Evolutionary conservation across 2,888 invertebrate genomes (phyloP).

Genomic region (Dione juno): DNA sequence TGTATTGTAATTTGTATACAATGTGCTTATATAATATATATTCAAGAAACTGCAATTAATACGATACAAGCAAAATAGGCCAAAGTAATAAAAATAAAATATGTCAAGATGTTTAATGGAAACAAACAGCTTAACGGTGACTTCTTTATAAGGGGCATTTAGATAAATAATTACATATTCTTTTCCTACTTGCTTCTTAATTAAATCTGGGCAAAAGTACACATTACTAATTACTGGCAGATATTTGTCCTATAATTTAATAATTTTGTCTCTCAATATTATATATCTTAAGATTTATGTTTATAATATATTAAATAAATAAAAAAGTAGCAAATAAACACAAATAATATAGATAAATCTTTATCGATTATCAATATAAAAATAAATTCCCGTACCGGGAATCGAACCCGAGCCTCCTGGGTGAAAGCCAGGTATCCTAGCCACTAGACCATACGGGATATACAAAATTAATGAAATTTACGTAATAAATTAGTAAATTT

Average conservation of each 20-base stretch:
- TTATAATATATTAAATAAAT: too few relatives aligned
- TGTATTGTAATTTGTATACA: not conserved
- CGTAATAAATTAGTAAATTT: not conserved
- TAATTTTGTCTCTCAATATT: too few relatives aligned
- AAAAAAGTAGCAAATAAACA: too few relatives aligned
- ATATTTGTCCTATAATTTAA: constrained; percentile 30
- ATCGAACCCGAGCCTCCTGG: constrained; percentile 90
- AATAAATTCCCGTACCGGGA: constrained; percentile 85
- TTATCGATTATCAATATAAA: too few relatives aligned
- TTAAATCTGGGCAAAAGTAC: constrained; percentile 11
- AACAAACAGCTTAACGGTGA: not conserved
- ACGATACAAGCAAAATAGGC: not conserved
- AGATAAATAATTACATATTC: not conserved
- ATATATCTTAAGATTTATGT: too few relatives aligned
- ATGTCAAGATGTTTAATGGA: constrained; percentile 14
- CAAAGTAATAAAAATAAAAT: constrained; percentile 15
- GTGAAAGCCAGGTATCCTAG: constrained; percentile 89
- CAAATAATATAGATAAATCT: too few relatives aligned
- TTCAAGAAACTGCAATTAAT: not conserved
- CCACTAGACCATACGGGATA: constrained; percentile 86
- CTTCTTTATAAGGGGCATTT: constrained; percentile 10
- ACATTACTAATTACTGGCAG: constrained; percentile 28
- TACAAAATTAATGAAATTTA: not conserved
- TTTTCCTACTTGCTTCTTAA: constrained; percentile 20
- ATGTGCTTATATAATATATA: not conserved